Base-by-base conservation (phyloP, 2,797 vertebrate genomes). In the Rhinella marina region DNA sequence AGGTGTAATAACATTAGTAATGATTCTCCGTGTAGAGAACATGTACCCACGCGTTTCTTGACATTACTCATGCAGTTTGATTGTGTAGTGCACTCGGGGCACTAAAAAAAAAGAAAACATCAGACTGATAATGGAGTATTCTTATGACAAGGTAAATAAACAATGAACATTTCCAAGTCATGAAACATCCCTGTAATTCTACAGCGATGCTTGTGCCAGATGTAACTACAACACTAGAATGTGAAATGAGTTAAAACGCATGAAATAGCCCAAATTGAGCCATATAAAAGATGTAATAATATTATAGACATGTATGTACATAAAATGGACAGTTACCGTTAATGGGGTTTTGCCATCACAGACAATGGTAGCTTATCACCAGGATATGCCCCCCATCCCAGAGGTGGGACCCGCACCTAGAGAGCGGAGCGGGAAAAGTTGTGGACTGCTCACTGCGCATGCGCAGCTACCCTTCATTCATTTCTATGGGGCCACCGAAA, bases 1-100 rank as follows among this genome's bases (percentile, higher is more conserved):
- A 59, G 29, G 27, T 81, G 85, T 80, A 86, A 87, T 81, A 81
- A 21, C 64, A 81, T 73, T 87, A 87, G 78, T 48, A 87, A 73
- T n/a, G 78, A 81, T 81, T 73, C 66, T 72, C 54, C 2, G 54
- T 81, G 64, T 29, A 48, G 48, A 27, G 66, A 81, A 87, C 85
- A 86, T 23, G 78, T 56, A 27, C 78, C 78, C 57, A 81, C 52
- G 61, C 48, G 4, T 68, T 79, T 52, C 48, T 16, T 41, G 0
- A 73, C 64, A 72, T 81, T 61, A 61, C 25, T 73, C 54, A 61
- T 81, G 64, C 62, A 12, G 50, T 8, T 48, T 56, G 50, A 81
- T 81, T 73, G 19, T 87, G 32, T 87, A 14, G 78, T 19, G 23
- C 64, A 80, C 76, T 80, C 14, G 23, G 62, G 85, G 76, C 64